Conservation (phyloP, 2,888 invertebrate genomes). For the Cryptus armator region DNA sequence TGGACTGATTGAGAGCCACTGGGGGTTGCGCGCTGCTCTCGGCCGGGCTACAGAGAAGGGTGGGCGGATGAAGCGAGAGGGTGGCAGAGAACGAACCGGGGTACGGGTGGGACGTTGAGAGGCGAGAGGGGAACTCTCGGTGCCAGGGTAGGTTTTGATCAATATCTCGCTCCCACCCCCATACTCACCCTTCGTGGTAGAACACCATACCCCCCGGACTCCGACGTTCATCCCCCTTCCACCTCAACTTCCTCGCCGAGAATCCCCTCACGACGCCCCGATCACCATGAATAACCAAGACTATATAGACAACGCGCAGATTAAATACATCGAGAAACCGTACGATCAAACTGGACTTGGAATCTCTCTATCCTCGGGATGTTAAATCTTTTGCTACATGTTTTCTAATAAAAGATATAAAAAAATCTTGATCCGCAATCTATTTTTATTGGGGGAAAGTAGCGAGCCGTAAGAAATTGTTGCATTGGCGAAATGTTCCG, state of each 20-base stretch:
- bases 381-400: neutral
- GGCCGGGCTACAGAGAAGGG: constrained; percentile 77
- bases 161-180: constrained; percentile 84
- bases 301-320: constrained; percentile 80
- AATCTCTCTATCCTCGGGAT: neutral
- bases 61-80: constrained; percentile 70
- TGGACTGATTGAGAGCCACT: constrained; percentile 79
- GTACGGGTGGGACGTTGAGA: constrained; percentile 72
- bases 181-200: constrained; percentile 80
- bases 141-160: constrained; percentile 85
- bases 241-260: constrained; percentile 41
- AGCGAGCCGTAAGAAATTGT: no score
- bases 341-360: constrained; percentile 77
- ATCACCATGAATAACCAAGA: constrained; percentile 84
- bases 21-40: constrained; percentile 75
- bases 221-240: constrained; percentile 18
- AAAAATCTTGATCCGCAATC: neutral
- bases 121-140: constrained; percentile 76
- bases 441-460: no score
- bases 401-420: neutral
- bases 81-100: constrained; percentile 80
- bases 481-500: no score
- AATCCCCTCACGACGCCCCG: constrained; percentile 70
- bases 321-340: constrained; percentile 81
- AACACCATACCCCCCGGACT: constrained; percentile 79